phyloP scores from a whole-genome alignment of 2,888 invertebrate genomes.

The Clitarchus hookeri region DNA sequence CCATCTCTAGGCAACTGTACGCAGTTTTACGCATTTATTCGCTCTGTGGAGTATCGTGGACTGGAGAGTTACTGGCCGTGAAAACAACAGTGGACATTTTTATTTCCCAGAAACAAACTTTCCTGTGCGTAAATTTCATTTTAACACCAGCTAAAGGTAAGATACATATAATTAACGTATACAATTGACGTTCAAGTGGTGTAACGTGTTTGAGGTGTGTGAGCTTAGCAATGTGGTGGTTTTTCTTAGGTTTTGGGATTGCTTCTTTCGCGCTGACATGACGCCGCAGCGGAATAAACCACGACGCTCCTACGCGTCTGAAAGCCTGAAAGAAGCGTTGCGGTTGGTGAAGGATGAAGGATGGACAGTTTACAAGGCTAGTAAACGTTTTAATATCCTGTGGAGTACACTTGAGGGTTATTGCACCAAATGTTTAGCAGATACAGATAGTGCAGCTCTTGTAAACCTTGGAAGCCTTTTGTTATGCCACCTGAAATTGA shows the following conservation, averaged over 20 bases:
- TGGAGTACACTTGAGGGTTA: too few relatives aligned
- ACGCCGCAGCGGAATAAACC: neutral
- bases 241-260: neutral
- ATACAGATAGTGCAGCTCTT: too few relatives aligned
- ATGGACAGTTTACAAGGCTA: too few relatives aligned
- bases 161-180: neutral
- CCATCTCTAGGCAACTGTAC: neutral
- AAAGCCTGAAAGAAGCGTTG: too few relatives aligned
- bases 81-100: neutral
- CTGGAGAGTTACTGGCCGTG: neutral
- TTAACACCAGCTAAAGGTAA: neutral
- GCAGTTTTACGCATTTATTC: neutral
- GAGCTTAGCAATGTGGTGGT: neutral
- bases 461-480: too few relatives aligned
- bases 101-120: neutral
- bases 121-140: neutral
- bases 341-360: too few relatives aligned
- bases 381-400: too few relatives aligned
- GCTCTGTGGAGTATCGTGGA: neutral
- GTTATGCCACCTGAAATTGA: too few relatives aligned
- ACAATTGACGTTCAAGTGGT: neutral
- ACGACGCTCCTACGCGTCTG: neutral
- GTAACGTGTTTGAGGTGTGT: neutral
- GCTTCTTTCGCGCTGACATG: neutral
- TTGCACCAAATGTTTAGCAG: too few relatives aligned